Conservation (phyloP, 2,797 vertebrate species). For the Garrulus glandarius region DNA sequence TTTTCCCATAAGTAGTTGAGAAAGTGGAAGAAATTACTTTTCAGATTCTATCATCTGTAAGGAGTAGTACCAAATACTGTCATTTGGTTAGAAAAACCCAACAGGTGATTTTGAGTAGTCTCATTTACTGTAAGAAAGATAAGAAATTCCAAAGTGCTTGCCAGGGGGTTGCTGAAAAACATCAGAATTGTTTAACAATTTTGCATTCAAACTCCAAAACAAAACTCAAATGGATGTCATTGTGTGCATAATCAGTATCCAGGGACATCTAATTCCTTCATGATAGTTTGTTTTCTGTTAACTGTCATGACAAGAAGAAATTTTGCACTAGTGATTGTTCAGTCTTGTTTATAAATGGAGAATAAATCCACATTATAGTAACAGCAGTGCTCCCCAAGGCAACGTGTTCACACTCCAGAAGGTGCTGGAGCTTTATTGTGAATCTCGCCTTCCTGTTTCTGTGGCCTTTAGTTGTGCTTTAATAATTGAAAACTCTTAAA, state of each 20-base stretch:
- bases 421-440: neutral
- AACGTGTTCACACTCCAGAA: slow-evolving; percentile 27
- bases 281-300: slow-evolving; percentile 21
- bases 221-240: neutral
- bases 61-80: neutral
- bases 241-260: neutral
- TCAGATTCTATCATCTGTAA: slow-evolving; percentile 17
- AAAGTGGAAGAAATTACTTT: slow-evolving; percentile 40
- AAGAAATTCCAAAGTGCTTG: neutral
- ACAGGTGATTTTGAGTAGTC: neutral
- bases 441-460: neutral
- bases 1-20: neutral
- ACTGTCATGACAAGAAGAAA: neutral
- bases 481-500: neutral
- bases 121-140: neutral
- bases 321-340: neutral
- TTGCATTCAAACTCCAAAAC: slow-evolving; percentile 11
- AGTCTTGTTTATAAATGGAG: slow-evolving; percentile 4
- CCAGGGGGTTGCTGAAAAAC: neutral
- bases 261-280: neutral
- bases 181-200: neutral
- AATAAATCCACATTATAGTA: neutral
- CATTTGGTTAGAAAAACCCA: neutral
- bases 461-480: neutral
- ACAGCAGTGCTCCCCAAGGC: slow-evolving; percentile 5